phyloP scores from a whole-genome alignment of 2,113 vertebrate species.

The Bostrychus sinensis region DNA sequence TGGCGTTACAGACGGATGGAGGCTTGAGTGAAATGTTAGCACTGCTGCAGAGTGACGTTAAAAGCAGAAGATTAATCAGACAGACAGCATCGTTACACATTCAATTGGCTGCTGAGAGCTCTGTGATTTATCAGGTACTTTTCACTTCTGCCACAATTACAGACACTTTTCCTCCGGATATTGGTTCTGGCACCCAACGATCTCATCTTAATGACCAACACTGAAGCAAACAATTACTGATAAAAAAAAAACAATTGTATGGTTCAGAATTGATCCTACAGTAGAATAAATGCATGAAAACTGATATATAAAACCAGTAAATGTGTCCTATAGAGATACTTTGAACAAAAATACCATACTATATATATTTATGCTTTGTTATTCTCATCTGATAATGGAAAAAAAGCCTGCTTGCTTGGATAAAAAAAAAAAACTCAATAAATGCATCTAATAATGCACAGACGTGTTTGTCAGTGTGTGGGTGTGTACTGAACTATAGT shows the following conservation, averaged over 20 bases:
- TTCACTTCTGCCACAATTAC: slow-evolving; percentile 16
- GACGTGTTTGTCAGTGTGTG: not conserved
- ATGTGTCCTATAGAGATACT: no score
- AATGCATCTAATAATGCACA: not conserved
- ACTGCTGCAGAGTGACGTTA: slow-evolving; percentile 21
- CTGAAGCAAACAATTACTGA: slow-evolving; percentile 2
- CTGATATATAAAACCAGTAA: no score
- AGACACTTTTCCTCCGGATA: slow-evolving; percentile 8
- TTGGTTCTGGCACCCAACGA: slow-evolving; percentile 14
- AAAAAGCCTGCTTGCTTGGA: no score
- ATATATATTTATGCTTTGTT: no score
- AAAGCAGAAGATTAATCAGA: slow-evolving; percentile 31
- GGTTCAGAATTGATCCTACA: slow-evolving; percentile 10
- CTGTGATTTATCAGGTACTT: slow-evolving; percentile 31
- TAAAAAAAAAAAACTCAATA: no score
- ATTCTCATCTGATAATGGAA: no score
- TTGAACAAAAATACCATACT: no score
- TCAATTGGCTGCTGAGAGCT: slow-evolving; percentile 32
- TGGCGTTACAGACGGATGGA: slow-evolving; percentile 21
- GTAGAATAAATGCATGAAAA: not conserved
- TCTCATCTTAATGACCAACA: not conserved
- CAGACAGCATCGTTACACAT: slow-evolving; percentile 27
- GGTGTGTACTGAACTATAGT: not conserved
- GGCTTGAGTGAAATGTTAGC: not conserved
- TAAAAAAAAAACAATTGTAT: not conserved